Evolutionary conservation across 1,140 invertebrate species (phyloP).

Genomic region (Lanistes nyassanus): DNA sequence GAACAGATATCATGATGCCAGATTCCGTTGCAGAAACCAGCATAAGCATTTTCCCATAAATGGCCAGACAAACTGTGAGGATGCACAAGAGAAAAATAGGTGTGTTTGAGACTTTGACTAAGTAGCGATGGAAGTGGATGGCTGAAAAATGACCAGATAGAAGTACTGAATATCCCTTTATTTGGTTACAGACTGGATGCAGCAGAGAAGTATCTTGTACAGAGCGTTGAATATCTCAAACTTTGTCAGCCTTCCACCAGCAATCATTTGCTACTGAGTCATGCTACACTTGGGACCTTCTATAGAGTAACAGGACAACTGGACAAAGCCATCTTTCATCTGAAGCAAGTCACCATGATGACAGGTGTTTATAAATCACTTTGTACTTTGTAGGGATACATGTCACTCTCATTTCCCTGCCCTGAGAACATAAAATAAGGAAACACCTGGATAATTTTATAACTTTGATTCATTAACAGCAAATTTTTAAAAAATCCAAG

Average conservation of each 20-base stretch:
- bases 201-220: constrained; percentile 50
- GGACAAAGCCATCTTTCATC: constrained; percentile 51
- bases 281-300: constrained; percentile 60
- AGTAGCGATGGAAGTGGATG: no score
- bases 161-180: not conserved
- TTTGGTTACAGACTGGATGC: constrained; percentile 45
- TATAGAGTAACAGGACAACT: constrained; percentile 55
- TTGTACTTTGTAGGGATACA: not conserved
- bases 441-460: constrained; percentile 3
- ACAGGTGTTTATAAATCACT: constrained; percentile 35
- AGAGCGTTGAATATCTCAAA: constrained; percentile 51
- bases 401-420: not conserved
- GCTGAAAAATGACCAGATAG: not conserved
- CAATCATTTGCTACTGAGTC: constrained; percentile 51
- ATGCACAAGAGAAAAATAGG: no score
- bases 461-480: not conserved
- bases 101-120: no score
- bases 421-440: not conserved
- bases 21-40: no score
- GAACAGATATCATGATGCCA: no score
- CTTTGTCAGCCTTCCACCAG: constrained; percentile 54
- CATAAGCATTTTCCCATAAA: no score
- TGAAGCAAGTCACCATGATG: constrained; percentile 52
- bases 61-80: no score
- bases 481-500: constrained; percentile 2